phyloP scores from a whole-genome alignment of 2,113 vertebrate genomes.

The Serinus canaria region DNA sequence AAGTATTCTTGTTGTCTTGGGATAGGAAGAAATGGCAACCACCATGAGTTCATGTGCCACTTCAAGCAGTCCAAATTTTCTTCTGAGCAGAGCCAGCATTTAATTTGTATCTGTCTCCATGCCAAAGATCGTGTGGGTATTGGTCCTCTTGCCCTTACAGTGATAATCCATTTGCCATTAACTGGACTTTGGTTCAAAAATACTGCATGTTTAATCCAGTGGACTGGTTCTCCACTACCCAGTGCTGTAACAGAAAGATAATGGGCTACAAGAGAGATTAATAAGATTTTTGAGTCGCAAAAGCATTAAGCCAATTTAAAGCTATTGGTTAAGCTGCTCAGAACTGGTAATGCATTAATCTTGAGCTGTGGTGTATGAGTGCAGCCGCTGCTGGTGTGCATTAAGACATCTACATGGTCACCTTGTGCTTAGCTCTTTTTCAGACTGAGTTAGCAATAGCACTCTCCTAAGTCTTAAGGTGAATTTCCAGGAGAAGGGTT shows the following conservation, averaged over 20 bases:
- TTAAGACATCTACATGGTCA: neutral
- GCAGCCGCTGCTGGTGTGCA: fast-evolving
- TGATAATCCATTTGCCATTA: neutral
- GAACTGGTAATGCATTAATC: conserved; percentile 11
- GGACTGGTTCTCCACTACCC: neutral
- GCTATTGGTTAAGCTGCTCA: conserved; percentile 20
- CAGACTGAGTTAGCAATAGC: neutral
- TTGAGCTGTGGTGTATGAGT: neutral
- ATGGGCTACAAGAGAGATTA: conserved; percentile 12
- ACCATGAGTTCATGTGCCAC: neutral
- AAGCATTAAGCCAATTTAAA: conserved; percentile 18
- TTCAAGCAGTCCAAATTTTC: neutral
- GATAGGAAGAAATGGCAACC: neutral
- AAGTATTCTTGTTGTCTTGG: neutral
- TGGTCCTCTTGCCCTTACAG: neutral
- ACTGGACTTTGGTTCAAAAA: neutral
- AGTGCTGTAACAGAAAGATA: neutral
- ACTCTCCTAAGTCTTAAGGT: neutral
- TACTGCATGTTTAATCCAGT: neutral
- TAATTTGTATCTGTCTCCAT: neutral
- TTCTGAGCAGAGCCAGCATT: neutral
- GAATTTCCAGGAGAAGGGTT: neutral
- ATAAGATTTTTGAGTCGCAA: neutral
- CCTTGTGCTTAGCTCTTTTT: neutral
- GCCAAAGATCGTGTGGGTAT: neutral